phyloP scores from a whole-genome alignment of 2,797 vertebrate species.

The Brachyrhaphis roseni region DNA sequence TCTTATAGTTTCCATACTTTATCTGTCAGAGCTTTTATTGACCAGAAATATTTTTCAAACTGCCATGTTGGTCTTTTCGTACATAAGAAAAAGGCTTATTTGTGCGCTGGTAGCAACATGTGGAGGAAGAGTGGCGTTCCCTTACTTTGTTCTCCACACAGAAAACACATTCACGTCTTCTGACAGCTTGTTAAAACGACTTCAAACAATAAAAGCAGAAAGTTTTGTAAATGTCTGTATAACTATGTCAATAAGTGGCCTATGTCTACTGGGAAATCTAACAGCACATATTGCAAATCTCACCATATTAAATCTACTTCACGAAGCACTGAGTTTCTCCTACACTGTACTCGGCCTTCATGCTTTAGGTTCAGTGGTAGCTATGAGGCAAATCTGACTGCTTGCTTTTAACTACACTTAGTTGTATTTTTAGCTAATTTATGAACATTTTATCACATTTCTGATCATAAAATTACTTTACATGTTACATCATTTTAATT shows the following conservation, averaged over 20 bases:
- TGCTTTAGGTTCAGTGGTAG: background rate
- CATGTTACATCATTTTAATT: background rate
- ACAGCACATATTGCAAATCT: background rate
- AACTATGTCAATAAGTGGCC: background rate
- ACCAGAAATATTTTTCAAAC: background rate
- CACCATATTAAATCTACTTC: background rate
- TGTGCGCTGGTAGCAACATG: background rate
- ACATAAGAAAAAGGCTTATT: background rate
- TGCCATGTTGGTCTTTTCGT: background rate
- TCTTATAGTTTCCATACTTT: background rate
- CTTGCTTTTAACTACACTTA: background rate
- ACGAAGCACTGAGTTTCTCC: background rate
- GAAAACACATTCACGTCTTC: background rate
- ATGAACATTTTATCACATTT: background rate
- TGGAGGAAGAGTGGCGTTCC: background rate
- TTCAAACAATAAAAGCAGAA: background rate
- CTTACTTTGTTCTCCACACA: background rate
- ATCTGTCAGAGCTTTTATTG: background rate
- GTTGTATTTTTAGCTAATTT: background rate
- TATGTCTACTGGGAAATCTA: background rate
- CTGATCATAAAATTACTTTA: background rate
- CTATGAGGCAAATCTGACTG: background rate
- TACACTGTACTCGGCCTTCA: background rate
- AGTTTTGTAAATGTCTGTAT: background rate
- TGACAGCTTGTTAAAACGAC: background rate